Base-by-base conservation (phyloP, 2,113 vertebrate species). In the Hyperoodon ampullatus region DNA sequence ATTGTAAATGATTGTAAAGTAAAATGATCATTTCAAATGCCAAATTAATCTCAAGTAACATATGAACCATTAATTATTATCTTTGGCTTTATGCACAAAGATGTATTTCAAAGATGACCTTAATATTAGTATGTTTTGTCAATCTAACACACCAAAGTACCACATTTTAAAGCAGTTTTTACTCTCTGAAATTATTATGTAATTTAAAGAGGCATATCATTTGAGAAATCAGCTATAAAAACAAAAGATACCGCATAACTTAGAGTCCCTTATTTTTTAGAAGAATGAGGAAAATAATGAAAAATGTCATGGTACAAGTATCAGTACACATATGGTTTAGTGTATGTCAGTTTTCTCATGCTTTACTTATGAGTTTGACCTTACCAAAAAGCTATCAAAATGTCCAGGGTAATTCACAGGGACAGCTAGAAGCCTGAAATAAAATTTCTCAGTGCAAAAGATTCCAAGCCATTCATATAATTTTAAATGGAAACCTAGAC, bases 391-490 rank as follows among this genome's bases (percentile, higher is more conserved):
- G 96, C 91, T 90, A 98, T 93, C 72, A 97, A 97, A 98, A 98
- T 92, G 92, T 97, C 90, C 93, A 97, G 96, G 97, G 96, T 96
- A 98, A 98, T 95, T 98, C 96, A 96, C 18, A 98, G 78, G 93
- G 96, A 98, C 68, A 98, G 98, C 97, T 98, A 98, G 90, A 98
- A 98, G 97, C 96, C 98, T 98, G 98, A 98, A 98, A 98, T 97
- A 94, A 97, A 97, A 97, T 81, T 96, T 96, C 93, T 96, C 97
- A 98, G 97, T 96, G 94, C 94, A 96, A 98, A 96, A 97, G 70
- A 98, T 84, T 66, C 96, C 80, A 88, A 97, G 66, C 87, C 92
- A 98, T 89, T 96, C 60, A 94, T 53, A 85, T 26, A 53, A 95
- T 97, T 83, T 97, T 88, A 94, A 85, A 72, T 39, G 28, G 53